These are phyloP conservation scores for Vanessa cardui DNA, from an alignment of 2,888 invertebrate species.

Conservation along the genomic window DNA sequence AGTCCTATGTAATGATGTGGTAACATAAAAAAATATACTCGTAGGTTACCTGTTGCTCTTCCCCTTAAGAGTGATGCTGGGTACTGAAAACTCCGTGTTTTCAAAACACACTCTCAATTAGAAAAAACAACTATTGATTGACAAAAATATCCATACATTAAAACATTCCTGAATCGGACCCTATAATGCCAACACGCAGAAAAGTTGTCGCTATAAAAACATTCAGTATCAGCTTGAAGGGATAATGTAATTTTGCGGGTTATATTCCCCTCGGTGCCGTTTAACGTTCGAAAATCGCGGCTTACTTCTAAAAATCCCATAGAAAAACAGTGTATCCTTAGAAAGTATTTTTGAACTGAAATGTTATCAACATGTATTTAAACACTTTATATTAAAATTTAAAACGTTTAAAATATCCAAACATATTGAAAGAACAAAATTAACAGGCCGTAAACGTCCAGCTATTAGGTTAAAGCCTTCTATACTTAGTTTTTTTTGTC, in stretches of 20 bases:
- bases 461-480: too few relatives aligned
- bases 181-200: neutral
- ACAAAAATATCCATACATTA: neutral
- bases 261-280: conserved; percentile 20
- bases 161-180: neutral
- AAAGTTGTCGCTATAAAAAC: conserved; percentile 15
- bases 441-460: too few relatives aligned
- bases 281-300: conserved; percentile 15
- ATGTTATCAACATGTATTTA: neutral
- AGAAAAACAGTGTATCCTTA: neutral
- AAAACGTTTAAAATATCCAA: neutral
- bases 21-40: too few relatives aligned
- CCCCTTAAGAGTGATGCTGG: too few relatives aligned
- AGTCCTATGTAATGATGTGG: too few relatives aligned
- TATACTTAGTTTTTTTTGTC: too few relatives aligned
- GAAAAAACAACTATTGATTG: too few relatives aligned
- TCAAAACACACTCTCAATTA: too few relatives aligned
- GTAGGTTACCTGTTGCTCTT: too few relatives aligned
- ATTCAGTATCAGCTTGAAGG: conserved; percentile 22
- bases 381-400: neutral
- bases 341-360: neutral
- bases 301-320: conserved; percentile 9
- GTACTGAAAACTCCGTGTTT: too few relatives aligned
- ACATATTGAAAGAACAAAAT: neutral
- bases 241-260: conserved; percentile 25